Percentiles rank a stretch among this genome's conserved stretches.
Conservation (phyloP, 2,888 invertebrate species). For the Dasypogon diadema region DNA sequence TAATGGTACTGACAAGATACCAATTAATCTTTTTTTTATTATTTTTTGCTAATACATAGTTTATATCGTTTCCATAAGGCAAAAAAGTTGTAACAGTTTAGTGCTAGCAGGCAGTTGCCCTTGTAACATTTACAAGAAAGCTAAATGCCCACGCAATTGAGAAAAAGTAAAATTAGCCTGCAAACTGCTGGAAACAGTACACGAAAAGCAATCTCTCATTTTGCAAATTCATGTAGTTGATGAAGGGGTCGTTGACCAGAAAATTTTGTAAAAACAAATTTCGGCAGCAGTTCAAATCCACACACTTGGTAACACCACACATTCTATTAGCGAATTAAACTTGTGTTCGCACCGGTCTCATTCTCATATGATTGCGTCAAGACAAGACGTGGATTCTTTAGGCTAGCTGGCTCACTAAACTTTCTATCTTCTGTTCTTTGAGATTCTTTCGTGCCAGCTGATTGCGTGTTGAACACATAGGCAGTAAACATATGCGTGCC, state of each 20-base stretch:
- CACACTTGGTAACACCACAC: constrained; percentile 51
- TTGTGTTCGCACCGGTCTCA: constrained; percentile 21
- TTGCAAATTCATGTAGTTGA: constrained; percentile 9
- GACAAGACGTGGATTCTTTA: constrained; percentile 2
- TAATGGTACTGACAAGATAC: too few relatives aligned
- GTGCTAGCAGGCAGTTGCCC: too few relatives aligned
- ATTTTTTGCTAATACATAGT: too few relatives aligned
- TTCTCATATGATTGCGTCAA: constrained; percentile 37
- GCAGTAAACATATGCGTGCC: neutral
- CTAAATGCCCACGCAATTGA: too few relatives aligned
- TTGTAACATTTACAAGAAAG: too few relatives aligned
- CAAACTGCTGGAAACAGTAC: too few relatives aligned
- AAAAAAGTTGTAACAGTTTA: too few relatives aligned
- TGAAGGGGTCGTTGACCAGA: constrained; percentile 40
- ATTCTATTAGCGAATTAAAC: neutral
- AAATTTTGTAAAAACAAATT: constrained; percentile 27
- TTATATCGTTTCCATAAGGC: too few relatives aligned
- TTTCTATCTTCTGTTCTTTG: neutral
- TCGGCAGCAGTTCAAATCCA: constrained; percentile 47
- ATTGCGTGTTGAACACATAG: constrained; percentile 23
- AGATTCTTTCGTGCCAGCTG: constrained; percentile 25
- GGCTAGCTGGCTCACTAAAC: neutral
- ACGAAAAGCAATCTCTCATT: neutral
- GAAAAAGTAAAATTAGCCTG: too few relatives aligned
- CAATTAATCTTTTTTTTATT: too few relatives aligned